phyloP scores from a whole-genome alignment of 23 tunicate species.

The Halocynthia roretzi region DNA sequence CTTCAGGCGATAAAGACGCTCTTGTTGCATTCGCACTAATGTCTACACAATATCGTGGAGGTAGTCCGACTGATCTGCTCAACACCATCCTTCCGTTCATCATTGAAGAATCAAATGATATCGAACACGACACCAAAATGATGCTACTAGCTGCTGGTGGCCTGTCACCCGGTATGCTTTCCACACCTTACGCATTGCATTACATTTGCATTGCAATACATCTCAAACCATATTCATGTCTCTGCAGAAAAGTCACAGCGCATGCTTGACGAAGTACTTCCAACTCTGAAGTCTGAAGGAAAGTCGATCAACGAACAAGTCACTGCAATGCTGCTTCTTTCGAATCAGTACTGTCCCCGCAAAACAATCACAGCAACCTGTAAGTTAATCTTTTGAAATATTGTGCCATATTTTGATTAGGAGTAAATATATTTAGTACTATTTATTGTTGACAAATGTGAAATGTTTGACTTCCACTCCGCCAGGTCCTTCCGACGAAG shows the following conservation, averaged over 20 bases:
- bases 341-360: slow-evolving; percentile 37
- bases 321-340: slow-evolving; percentile 35
- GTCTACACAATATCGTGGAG: background rate
- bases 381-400: slow-evolving; percentile 2
- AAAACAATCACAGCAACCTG: background rate
- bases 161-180: slow-evolving; percentile 21
- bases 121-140: background rate
- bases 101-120: background rate
- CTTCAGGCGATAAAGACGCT: too few species aligned
- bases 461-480: background rate
- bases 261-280: slow-evolving; percentile 40
- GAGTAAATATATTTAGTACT: background rate
- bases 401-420: background rate
- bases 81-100: background rate
- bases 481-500: slow-evolving; percentile 36
- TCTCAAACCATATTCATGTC: background rate
- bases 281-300: slow-evolving; percentile 41
- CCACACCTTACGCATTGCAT: background rate
- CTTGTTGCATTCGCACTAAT: too few species aligned
- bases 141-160: slow-evolving; percentile 10
- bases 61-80: slow-evolving; percentile 7
- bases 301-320: slow-evolving; percentile 44
- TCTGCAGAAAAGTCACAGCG: slow-evolving; percentile 20
- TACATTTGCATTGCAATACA: background rate
- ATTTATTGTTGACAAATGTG: background rate